Evolutionary conservation across 2,113 vertebrate genomes (phyloP), one percentile per base, ranked within the genome.

Genomic region (Axis porcinus): DNA sequence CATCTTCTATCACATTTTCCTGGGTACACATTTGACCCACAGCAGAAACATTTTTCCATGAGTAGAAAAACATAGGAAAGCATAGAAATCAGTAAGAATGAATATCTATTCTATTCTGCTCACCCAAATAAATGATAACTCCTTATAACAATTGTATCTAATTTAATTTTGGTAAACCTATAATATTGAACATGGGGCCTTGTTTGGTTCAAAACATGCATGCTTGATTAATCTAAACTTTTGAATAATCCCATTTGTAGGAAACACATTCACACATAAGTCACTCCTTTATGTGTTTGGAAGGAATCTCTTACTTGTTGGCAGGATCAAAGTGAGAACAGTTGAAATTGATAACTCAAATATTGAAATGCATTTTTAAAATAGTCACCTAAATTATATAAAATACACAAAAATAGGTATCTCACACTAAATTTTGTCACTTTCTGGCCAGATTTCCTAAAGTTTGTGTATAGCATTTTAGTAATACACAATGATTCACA

Each of bases 401-500:
- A 87, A 52, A 45, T 47, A 13, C 25, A 60, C 79, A 45, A 58
- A 58, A 58, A 36, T 15, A 36, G 17, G 17, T 16, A 64, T 5
- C 1, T 3, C 27, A 27, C 6, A 5, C 30, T 64, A 52, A 74
- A 83, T 13, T 43, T 91, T 14, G 15, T 67, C 7, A 55, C 28
- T 86, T 54, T 86, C 9, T 30, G 58, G 28, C 60, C 2, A 12
- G 21, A 52, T 60, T 86, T 86, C 36, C 60, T 19, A 7, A 17
- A 13, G 45, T 76, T 50, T 47, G 4, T 27, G 13, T n/a, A 5
- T 43, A 40, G 7, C 50, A 27, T 7, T 93, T 70, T 36, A 36
- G 25, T 79, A 11, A 70, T 6, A 11, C 0, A 14, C 12, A 16
- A 2, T 28, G 8, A 58, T 2, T 25, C 7, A 54, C 9, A 7